phyloP scores from a whole-genome alignment of 2,113 vertebrate genomes.

The Siniperca chuatsi region DNA sequence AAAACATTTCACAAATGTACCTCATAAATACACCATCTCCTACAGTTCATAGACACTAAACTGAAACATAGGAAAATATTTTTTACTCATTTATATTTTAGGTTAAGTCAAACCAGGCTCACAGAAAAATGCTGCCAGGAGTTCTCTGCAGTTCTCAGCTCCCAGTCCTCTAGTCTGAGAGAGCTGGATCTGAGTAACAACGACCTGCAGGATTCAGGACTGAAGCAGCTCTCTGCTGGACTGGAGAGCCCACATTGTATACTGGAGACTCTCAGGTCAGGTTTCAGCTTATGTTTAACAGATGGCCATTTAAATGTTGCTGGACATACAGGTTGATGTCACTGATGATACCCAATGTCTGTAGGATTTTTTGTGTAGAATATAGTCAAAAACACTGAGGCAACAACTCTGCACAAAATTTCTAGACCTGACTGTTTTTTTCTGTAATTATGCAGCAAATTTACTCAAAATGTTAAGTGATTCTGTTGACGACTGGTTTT shows the following conservation, averaged over 20 bases:
- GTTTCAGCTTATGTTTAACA: background rate
- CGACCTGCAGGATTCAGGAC: conserved; percentile 13
- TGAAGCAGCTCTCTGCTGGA: background rate
- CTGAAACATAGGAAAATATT: too few relatives aligned
- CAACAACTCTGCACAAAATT: background rate
- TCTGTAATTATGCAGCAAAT: too few relatives aligned
- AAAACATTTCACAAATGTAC: too few relatives aligned
- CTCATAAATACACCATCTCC: too few relatives aligned
- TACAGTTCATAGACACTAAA: too few relatives aligned
- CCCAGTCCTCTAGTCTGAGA: background rate
- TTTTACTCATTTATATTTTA: background rate
- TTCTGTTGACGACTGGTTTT: too few relatives aligned
- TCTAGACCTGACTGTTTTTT: background rate
- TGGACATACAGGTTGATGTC: background rate
- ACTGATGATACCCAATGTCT: too few relatives aligned
- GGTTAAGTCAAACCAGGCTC: background rate
- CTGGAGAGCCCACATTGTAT: background rate
- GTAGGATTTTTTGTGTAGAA: background rate
- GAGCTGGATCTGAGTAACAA: conserved; percentile 24
- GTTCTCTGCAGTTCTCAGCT: background rate
- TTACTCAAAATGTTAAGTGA: too few relatives aligned
- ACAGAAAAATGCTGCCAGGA: background rate
- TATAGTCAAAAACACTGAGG: background rate
- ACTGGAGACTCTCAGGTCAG: conserved; percentile 24
- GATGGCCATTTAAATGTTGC: background rate